These are phyloP conservation scores for Hormaphis cornu DNA, from an alignment of 1,140 invertebrate genomes.

Conservation along the genomic window DNA sequence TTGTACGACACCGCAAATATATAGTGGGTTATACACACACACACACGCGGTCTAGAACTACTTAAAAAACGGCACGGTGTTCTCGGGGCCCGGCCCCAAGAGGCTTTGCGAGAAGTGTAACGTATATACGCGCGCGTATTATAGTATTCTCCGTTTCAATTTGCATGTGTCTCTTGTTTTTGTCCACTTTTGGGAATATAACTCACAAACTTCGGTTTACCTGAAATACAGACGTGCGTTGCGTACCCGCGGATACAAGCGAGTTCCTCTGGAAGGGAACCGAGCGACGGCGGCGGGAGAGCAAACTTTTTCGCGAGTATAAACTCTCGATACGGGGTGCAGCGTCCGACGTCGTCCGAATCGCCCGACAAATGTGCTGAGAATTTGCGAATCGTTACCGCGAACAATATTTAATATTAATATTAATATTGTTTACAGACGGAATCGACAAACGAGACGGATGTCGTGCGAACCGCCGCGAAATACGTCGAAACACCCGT, in stretches of 20 bases:
- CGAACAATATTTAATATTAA: too few species aligned
- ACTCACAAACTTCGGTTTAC: slow-evolving; percentile 32
- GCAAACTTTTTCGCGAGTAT: slow-evolving; percentile 8
- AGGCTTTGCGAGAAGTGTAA: not conserved
- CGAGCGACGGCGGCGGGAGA: not conserved
- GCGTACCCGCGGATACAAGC: not conserved
- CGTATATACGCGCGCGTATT: too few species aligned
- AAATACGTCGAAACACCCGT: too few species aligned
- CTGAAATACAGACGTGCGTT: slow-evolving; percentile 17
- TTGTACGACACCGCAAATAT: not conserved
- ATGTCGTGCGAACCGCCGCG: too few species aligned
- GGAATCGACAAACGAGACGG: too few species aligned
- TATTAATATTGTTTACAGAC: too few species aligned
- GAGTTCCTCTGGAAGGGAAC: too few species aligned
- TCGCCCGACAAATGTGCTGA: too few species aligned
- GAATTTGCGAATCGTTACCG: too few species aligned
- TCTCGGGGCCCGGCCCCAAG: slow-evolving; percentile 16
- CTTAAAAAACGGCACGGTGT: slow-evolving; percentile 24
- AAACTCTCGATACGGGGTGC: too few species aligned
- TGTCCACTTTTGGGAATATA: slow-evolving; percentile 32
- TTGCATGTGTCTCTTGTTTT: slow-evolving; percentile 32
- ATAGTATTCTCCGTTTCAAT: slow-evolving; percentile 27
- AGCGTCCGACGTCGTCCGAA: too few species aligned
- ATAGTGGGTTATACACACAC: too few species aligned
- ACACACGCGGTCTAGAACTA: not conserved